Conservation (phyloP, 2,113 vertebrate species). For the Alosa alosa region DNA sequence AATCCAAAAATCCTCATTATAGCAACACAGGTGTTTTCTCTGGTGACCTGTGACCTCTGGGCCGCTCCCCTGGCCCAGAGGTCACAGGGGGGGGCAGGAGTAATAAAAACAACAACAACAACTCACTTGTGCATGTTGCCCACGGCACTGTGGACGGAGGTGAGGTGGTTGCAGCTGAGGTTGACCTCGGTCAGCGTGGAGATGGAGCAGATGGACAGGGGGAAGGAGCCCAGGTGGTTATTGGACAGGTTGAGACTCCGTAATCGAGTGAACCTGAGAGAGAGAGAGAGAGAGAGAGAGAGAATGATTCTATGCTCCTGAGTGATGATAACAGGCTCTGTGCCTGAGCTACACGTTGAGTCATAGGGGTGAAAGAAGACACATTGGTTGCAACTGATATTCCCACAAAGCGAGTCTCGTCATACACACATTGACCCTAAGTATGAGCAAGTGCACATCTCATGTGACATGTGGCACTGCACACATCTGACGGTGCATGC, state of each 20-base stretch:
- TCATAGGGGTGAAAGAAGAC: too few relatives aligned
- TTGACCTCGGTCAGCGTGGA: constrained; percentile 90
- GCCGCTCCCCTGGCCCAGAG: too few relatives aligned
- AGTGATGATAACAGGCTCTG: not conserved
- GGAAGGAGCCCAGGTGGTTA: constrained; percentile 90
- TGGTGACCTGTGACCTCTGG: not conserved
- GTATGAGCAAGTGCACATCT: not conserved
- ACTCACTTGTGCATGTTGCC: constrained; percentile 89
- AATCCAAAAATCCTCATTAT: not conserved
- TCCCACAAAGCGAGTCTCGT: too few relatives aligned
- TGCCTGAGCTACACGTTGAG: not conserved
- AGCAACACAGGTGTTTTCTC: not conserved
- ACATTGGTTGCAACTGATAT: too few relatives aligned
- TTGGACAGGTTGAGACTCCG: constrained; percentile 97
- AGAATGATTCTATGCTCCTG: not conserved
- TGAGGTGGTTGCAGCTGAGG: constrained; percentile 90
- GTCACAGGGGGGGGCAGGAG: not conserved
- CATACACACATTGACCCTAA: too few relatives aligned
- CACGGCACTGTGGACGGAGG: constrained; percentile 76
- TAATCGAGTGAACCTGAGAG: constrained; percentile 86
- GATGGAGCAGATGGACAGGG: constrained; percentile 84
- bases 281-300: constrained; percentile 34
- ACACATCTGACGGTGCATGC: not conserved
- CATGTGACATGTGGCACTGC: not conserved
- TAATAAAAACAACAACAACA: constrained; percentile 20